Evolutionary conservation across 2,113 vertebrate species (phyloP), one percentile per base, ranked within the genome.

Genomic region (Corythornis vintsioides): DNA sequence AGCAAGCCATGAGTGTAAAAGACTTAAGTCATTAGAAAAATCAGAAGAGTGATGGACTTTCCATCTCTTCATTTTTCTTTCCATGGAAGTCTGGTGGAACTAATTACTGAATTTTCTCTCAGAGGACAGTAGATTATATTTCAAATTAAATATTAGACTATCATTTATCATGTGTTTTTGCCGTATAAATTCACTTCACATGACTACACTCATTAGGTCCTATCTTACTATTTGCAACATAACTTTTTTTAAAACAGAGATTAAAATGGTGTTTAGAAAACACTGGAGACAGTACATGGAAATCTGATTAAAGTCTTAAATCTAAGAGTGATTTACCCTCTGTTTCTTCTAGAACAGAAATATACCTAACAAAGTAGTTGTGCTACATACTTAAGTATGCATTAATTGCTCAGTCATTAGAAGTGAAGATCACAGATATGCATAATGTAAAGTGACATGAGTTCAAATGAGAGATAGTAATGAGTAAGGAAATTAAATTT

Each of bases 201-300:
- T 4, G 1, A n/a, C 24, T 56, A 4, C 16, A 47, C 3, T 6
- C 2, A 0, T 63, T 57, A 52, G 3, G 9, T 64, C 21, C 7
- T 61, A 16, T 4, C 18, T 66, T 28, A 31, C 3, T n/a, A 47
- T 13, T 2, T 12, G 5, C 17, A 71, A 18, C 0, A 2, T 22
- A 56, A 71, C 47, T 55, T 21, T 75, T 60, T 64, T 78, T 67
- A 84, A 87, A 83, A 50, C 3, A 4, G 40, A 17, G 15, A 17
- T 55, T 55, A n/a, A 56, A 31, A 56, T 18, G 17, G 29, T 56
- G 53, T 56, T 56, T 56, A 56, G 25, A 19, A 31, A 60, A 31
- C 22, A 25, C 14, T 33, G 7, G 17, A 61, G 22, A 18, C 1
- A 72, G 13, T 60, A 65, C 42, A 6, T 18, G 4, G 15, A 57